A percentile compares a stretch with the other conserved stretches of the same genome.
phyloP scores from a whole-genome alignment of 2,797 vertebrate genomes.

The Anisognathus igniventris region DNA sequence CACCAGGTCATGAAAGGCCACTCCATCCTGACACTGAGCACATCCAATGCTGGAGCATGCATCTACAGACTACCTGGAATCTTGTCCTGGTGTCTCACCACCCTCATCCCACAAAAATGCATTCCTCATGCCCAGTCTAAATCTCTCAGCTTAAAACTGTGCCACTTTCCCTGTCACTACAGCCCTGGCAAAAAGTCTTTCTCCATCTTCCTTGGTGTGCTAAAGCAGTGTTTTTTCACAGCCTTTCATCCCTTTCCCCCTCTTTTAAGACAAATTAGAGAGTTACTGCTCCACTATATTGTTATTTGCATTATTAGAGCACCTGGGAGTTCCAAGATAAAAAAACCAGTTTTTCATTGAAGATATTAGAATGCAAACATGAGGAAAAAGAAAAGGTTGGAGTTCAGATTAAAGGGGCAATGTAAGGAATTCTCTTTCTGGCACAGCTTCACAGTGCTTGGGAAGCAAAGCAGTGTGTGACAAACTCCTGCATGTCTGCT shows the following conservation, averaged over 20 bases:
- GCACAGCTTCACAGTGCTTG: not conserved
- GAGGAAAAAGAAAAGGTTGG: not conserved
- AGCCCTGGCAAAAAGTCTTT: not conserved
- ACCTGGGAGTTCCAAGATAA: not conserved
- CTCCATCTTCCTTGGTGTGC: not conserved
- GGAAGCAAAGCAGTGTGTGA: not conserved
- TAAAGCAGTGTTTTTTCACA: not conserved
- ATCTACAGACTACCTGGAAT: not conserved
- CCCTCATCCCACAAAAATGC: not conserved
- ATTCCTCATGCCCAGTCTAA: not conserved
- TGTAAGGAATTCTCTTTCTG: not conserved
- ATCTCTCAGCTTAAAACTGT: not conserved
- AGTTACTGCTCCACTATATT: not conserved
- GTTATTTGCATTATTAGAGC: not conserved
- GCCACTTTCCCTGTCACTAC: not conserved
- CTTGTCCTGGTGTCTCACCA: not conserved
- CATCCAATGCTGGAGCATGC: not conserved
- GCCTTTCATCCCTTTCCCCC: not conserved
- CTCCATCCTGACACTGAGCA: not conserved
- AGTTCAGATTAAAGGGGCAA: not conserved
- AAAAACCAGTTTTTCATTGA: not conserved
- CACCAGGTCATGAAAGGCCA: not conserved
- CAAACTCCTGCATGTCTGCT: not conserved
- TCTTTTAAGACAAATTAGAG: not conserved
- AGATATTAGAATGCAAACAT: not conserved